Percentiles rank a stretch among this genome's conserved stretches.
These are phyloP conservation scores for Percina caprodes DNA, from an alignment of 2,113 vertebrate genomes.

Conservation along the genomic window DNA sequence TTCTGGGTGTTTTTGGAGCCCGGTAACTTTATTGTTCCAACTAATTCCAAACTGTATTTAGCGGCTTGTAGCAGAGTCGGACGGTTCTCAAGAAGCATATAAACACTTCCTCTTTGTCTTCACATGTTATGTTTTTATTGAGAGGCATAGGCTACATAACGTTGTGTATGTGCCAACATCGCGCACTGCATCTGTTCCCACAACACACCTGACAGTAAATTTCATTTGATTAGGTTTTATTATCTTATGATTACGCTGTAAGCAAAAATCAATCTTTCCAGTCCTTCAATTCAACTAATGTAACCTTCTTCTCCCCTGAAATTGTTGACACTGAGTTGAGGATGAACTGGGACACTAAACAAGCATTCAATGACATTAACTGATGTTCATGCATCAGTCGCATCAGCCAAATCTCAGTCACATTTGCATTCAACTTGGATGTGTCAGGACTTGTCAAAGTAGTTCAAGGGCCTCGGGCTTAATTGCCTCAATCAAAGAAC, in stretches of 20 bases:
- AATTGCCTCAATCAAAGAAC: conserved; percentile 73
- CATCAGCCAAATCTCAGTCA: conserved; percentile 13
- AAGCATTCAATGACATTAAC: background rate
- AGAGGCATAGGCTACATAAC: background rate
- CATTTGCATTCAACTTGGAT: conserved; percentile 10
- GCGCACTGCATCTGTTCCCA: conserved; percentile 22
- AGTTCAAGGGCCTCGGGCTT: conserved; percentile 54
- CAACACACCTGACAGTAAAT: conserved; percentile 1
- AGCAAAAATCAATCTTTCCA: background rate
- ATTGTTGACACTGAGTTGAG: background rate
- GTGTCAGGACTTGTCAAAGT: conserved; percentile 49
- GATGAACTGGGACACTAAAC: background rate
- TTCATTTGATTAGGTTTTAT: conserved; percentile 7
- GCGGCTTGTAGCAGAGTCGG: background rate
- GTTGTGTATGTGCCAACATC: conserved; percentile 27
- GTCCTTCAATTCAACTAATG: background rate
- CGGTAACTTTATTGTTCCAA: background rate
- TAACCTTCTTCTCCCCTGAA: background rate
- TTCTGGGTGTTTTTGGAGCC: background rate
- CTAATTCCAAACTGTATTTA: background rate
- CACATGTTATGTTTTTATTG: background rate
- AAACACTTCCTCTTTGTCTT: conserved; percentile 1
- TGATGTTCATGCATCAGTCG: background rate
- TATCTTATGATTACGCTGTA: background rate
- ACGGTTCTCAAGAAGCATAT: background rate